Conservation (phyloP, 2,888 invertebrate species). For the Ischnura elegans region DNA sequence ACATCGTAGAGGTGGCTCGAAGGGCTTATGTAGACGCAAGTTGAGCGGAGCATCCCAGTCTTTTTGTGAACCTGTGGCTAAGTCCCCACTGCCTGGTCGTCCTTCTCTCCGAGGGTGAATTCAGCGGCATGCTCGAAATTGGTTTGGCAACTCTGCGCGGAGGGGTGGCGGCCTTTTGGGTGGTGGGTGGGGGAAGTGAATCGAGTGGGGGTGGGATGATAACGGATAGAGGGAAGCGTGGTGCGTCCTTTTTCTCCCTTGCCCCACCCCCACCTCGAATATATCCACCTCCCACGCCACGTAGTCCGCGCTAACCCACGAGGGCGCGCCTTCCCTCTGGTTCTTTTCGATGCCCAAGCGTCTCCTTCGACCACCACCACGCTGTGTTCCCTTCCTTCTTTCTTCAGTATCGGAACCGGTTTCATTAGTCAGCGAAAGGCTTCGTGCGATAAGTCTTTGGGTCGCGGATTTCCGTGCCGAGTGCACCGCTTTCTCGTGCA, state of each 20-base stretch:
- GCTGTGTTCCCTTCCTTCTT: neutral
- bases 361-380: neutral
- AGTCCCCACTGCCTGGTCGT: neutral
- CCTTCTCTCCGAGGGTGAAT: neutral
- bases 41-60: too few relatives aligned
- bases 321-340: neutral
- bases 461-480: neutral
- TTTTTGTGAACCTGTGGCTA: neutral
- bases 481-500: too few relatives aligned
- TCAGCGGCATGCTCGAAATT: slow-evolving; percentile 35
- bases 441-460: neutral
- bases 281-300: neutral
- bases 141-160: slow-evolving; percentile 24
- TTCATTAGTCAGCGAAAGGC: slow-evolving; percentile 1
- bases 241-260: neutral
- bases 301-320: neutral
- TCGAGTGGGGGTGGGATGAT: slow-evolving; percentile 29
- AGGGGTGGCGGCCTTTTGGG: neutral
- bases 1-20: too few relatives aligned
- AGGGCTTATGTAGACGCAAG: too few relatives aligned
- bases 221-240: neutral
- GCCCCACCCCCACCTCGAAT: neutral
- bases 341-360: neutral
- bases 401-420: neutral
- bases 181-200: neutral